These are phyloP conservation scores for Ginglymostoma cirratum DNA, from an alignment of 2,113 vertebrate genomes.

Conservation along the genomic window DNA sequence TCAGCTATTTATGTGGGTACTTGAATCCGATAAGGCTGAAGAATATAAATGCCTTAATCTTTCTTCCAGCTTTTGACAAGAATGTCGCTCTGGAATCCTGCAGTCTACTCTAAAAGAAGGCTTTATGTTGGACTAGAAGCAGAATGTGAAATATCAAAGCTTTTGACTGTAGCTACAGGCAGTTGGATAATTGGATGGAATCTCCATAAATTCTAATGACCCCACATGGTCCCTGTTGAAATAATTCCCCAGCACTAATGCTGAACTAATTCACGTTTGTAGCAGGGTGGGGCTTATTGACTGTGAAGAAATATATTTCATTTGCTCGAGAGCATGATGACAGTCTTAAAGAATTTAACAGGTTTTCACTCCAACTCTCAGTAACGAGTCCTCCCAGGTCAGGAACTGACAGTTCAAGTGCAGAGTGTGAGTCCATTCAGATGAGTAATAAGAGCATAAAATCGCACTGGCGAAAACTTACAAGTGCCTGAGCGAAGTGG, in stretches of 20 bases:
- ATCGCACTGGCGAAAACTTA: not conserved
- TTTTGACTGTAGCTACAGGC: not conserved
- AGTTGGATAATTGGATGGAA: not conserved
- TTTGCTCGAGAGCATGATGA: not conserved
- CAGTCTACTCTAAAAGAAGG: not conserved
- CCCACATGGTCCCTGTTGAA: not conserved
- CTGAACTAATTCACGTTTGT: not conserved
- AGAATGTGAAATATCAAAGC: not conserved
- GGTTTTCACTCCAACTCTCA: not conserved
- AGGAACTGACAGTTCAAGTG: not conserved
- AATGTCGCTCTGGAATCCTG: not conserved
- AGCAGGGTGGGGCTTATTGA: not conserved
- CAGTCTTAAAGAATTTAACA: not conserved
- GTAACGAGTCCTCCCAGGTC: not conserved
- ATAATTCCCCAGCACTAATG: not conserved
- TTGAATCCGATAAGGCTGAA: not conserved
- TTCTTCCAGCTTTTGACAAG: not conserved
- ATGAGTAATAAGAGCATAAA: not conserved
- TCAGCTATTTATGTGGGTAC: not conserved
- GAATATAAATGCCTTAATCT: not conserved
- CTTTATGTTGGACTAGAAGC: not conserved
- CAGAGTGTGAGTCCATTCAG: not conserved
- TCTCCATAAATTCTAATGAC: not conserved
- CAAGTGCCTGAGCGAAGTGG: too few species aligned
- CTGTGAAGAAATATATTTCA: not conserved